Conservation (phyloP, 2,797 vertebrate species). For the Sardinella longiceps region DNA sequence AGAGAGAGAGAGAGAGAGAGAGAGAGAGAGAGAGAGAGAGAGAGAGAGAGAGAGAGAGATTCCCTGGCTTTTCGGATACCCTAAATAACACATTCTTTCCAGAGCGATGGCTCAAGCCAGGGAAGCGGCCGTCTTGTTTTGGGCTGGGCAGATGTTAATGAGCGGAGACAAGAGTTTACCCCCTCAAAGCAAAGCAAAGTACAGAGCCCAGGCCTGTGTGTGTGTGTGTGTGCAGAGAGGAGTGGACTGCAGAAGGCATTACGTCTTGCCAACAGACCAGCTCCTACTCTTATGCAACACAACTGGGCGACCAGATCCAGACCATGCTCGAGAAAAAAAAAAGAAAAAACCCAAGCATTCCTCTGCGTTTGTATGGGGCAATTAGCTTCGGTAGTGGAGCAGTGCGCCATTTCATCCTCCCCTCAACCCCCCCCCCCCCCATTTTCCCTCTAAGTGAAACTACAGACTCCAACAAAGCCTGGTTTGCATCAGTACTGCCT, state of each 20-base stretch:
- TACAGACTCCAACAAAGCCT: slow-evolving; percentile 18
- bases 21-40: neutral
- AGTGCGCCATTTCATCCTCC: neutral
- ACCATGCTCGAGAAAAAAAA: slow-evolving; percentile 51
- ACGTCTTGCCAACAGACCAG: slow-evolving; percentile 64
- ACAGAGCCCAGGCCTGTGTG: slow-evolving; percentile 48
- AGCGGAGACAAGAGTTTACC: slow-evolving; percentile 63
- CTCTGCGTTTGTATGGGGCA: slow-evolving; percentile 51
- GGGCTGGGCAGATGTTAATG: slow-evolving; percentile 63
- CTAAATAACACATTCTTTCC: slow-evolving; percentile 62
- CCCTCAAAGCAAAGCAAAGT: slow-evolving; percentile 49
- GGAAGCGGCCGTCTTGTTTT: slow-evolving; percentile 58
- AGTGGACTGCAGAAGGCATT: slow-evolving; percentile 55
- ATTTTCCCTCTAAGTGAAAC: neutral
- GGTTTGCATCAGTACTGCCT: slow-evolving; percentile 15
- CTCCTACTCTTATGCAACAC: slow-evolving; percentile 71
- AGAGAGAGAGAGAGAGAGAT: neutral
- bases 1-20: neutral
- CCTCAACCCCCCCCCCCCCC: neutral
- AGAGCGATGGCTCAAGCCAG: slow-evolving; percentile 49
- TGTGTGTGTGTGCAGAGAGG: no score
- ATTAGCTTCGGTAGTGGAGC: slow-evolving; percentile 14
- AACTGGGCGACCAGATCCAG: slow-evolving; percentile 61
- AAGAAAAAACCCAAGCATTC: slow-evolving; percentile 63
- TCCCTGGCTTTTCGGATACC: slow-evolving; percentile 29